These are phyloP conservation scores for Lasioglossum baleicum DNA, from an alignment of 1,140 invertebrate genomes.

Conservation along the genomic window DNA sequence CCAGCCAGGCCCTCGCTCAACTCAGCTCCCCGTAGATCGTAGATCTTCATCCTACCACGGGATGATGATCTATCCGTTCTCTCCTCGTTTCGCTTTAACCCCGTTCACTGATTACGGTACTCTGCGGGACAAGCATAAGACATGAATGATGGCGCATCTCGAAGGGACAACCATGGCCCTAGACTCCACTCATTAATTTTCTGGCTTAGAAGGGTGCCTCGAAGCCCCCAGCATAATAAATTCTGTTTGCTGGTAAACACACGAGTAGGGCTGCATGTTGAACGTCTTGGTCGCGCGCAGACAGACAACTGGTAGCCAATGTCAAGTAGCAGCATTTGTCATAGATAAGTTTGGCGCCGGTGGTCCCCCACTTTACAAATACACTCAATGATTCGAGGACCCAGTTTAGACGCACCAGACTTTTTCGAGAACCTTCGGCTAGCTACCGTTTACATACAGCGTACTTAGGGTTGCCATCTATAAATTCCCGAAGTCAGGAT, in stretches of 20 bases:
- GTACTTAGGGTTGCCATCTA: too few species aligned
- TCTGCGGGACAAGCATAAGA: not conserved
- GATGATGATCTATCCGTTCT: slow-evolving; percentile 62
- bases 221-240: too few species aligned
- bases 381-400: slow-evolving; percentile 26
- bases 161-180: not conserved
- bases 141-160: not conserved
- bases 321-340: slow-evolving; percentile 46
- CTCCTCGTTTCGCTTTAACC: slow-evolving; percentile 61
- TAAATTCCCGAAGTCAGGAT: too few species aligned
- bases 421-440: not conserved
- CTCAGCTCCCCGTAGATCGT: slow-evolving; percentile 69
- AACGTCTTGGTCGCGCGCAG: not conserved
- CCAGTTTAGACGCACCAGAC: not conserved
- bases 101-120: slow-evolving; percentile 45
- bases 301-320: slow-evolving; percentile 9
- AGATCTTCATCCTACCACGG: slow-evolving; percentile 66
- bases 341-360: slow-evolving; percentile 23
- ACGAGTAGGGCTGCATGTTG: not conserved
- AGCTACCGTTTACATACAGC: not conserved
- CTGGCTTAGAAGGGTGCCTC: too few species aligned
- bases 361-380: slow-evolving; percentile 48
- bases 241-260: not conserved
- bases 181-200: not conserved
- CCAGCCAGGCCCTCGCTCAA: slow-evolving; percentile 59